Conservation (phyloP, 2,888 invertebrate genomes). For the Noctua comes region DNA sequence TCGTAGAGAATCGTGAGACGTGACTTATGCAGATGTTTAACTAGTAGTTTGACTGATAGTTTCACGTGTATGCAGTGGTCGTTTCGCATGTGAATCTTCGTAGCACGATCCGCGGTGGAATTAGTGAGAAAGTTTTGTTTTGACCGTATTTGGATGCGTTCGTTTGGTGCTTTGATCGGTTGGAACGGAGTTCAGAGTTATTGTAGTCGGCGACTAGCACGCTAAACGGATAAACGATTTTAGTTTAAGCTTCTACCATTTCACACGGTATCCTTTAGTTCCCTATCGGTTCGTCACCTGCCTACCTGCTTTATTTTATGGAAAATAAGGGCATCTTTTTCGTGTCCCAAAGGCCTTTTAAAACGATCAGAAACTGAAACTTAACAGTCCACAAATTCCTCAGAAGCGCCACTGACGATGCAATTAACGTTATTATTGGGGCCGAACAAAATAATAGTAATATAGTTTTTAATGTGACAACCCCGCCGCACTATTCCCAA, state of each 20-base stretch:
- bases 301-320: no score
- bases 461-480: no score
- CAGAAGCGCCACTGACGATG: not conserved
- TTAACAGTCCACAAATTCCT: not conserved
- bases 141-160: slow-evolving; percentile 72
- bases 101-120: slow-evolving; percentile 84
- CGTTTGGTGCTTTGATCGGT: slow-evolving; percentile 35
- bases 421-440: not conserved
- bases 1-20: slow-evolving; percentile 86
- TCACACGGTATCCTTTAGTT: not conserved
- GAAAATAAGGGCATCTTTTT: no score
- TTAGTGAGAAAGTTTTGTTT: slow-evolving; percentile 84
- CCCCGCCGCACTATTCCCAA: no score
- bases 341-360: no score
- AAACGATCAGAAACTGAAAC: not conserved
- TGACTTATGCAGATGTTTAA: slow-evolving; percentile 90
- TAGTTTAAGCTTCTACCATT: not conserved
- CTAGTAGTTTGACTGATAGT: slow-evolving; percentile 89
- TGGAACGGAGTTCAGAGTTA: slow-evolving; percentile 20
- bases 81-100: slow-evolving; percentile 87
- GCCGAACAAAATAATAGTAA: not conserved
- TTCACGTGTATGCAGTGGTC: slow-evolving; percentile 86
- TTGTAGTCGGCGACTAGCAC: slow-evolving; percentile 10
- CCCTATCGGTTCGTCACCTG: no score
- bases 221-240: slow-evolving; percentile 11